phyloP scores from a whole-genome alignment of 2,888 invertebrate species.

The Cactoblastis cactorum region DNA sequence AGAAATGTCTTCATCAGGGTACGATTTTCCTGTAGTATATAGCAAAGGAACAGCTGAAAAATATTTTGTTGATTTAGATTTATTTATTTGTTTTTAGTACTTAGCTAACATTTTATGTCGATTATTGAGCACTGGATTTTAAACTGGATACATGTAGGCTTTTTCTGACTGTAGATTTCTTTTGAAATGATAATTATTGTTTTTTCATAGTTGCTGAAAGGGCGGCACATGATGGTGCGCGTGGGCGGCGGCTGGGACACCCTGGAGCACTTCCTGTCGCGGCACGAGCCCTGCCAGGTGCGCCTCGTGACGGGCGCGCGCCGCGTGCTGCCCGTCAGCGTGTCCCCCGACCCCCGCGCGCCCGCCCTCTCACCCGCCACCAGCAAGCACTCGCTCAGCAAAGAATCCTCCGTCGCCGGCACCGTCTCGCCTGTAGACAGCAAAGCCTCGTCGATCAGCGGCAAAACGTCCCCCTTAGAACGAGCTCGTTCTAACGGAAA shows the following conservation, averaged over 20 bases:
- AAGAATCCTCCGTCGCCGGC: slow-evolving; percentile 51
- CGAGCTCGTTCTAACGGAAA: background rate
- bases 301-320: slow-evolving; percentile 70
- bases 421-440: slow-evolving; percentile 41
- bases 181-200: too few species aligned
- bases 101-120: too few species aligned
- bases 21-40: background rate
- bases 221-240: slow-evolving; percentile 96
- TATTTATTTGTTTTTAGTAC: too few species aligned
- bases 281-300: slow-evolving; percentile 93
- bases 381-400: slow-evolving; percentile 48
- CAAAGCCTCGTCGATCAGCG: slow-evolving; percentile 34
- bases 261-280: slow-evolving; percentile 92
- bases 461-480: slow-evolving; percentile 38
- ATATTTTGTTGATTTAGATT: too few species aligned
- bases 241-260: slow-evolving; percentile 98
- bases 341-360: slow-evolving; percentile 35
- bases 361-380: slow-evolving; percentile 29
- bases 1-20: slow-evolving; percentile 93
- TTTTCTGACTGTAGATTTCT: too few species aligned
- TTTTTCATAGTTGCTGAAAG: slow-evolving; percentile 86
- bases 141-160: too few species aligned
- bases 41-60: background rate
- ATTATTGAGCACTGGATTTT: too few species aligned
- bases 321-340: slow-evolving; percentile 50